Percentiles rank a stretch among this genome's conserved stretches.
These are phyloP conservation scores for Drosophila percnosoma DNA, from an alignment of 2,888 invertebrate species.

Conservation along the genomic window DNA sequence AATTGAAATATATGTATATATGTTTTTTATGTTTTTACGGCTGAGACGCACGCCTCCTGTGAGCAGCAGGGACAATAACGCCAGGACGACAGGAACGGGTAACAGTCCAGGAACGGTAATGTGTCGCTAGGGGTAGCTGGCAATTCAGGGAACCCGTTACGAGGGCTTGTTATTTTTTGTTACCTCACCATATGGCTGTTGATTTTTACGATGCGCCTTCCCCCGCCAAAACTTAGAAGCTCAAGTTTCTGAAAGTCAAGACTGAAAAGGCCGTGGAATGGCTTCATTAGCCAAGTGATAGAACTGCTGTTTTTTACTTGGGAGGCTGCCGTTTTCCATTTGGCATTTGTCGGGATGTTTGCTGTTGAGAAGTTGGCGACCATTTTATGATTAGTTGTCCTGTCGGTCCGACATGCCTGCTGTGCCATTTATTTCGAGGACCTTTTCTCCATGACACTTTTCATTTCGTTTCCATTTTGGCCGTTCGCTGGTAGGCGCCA, in stretches of 20 bases:
- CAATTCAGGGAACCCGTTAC: slow-evolving; percentile 29
- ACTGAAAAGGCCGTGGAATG: slow-evolving; percentile 17
- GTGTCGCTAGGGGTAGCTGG: slow-evolving; percentile 46
- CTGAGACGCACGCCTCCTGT: slow-evolving; percentile 50
- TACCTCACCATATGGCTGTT: slow-evolving; percentile 77
- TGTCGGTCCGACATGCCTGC: slow-evolving; percentile 32
- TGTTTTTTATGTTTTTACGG: slow-evolving; percentile 56
- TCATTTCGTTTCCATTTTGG: slow-evolving; percentile 27
- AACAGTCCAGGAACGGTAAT: slow-evolving; percentile 31
- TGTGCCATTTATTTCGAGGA: slow-evolving; percentile 67
- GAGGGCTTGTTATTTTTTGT: slow-evolving; percentile 77
- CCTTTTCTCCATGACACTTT: slow-evolving; percentile 58
- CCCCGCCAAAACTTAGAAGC: not conserved
- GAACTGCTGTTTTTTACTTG: not conserved
- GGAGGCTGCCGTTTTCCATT: slow-evolving; percentile 8
- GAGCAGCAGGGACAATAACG: slow-evolving; percentile 2
- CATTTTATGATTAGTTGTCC: slow-evolving; percentile 64
- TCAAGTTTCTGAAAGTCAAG: slow-evolving; percentile 40
- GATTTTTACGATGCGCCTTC: slow-evolving; percentile 68
- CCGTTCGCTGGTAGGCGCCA: slow-evolving; percentile 46
- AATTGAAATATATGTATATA: slow-evolving; percentile 69
- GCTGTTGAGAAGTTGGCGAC: slow-evolving; percentile 26
- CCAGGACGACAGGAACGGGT: slow-evolving; percentile 15
- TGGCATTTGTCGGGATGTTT: slow-evolving; percentile 38
- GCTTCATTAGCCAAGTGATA: slow-evolving; percentile 44